Conservation (phyloP, 1,140 invertebrate genomes). For the Tetramorium alpestre region DNA sequence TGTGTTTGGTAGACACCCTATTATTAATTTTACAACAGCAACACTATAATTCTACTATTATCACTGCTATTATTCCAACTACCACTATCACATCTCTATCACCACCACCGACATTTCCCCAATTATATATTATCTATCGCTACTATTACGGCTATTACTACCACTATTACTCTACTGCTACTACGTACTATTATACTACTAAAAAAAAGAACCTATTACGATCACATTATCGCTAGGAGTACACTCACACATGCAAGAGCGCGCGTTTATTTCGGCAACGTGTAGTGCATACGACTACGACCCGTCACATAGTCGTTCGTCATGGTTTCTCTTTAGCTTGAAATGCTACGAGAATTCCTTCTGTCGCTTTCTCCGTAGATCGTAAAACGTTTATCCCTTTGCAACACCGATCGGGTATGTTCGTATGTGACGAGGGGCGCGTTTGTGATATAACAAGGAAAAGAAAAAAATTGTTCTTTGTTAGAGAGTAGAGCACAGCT, state of each 20-base stretch:
- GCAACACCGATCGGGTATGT: neutral
- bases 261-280: constrained; percentile 57
- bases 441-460: constrained; percentile 43
- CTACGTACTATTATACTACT: constrained; percentile 26
- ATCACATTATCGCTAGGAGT: constrained; percentile 49
- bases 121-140: constrained; percentile 73
- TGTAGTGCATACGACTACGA: constrained; percentile 41
- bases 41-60: constrained; percentile 64
- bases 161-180: constrained; percentile 34
- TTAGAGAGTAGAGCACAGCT: constrained; percentile 60
- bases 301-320: constrained; percentile 74
- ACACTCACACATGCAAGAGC: constrained; percentile 29
- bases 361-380: constrained; percentile 23
- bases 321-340: constrained; percentile 81
- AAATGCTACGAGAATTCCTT: constrained; percentile 49
- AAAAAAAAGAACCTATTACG: constrained; percentile 47
- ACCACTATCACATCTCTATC: constrained; percentile 50
- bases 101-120: constrained; percentile 67
- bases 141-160: constrained; percentile 58
- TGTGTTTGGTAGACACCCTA: constrained; percentile 82
- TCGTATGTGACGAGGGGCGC: constrained; percentile 4
- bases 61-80: constrained; percentile 61
- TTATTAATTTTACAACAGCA: constrained; percentile 71
- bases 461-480: constrained; percentile 44
- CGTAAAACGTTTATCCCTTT: constrained; percentile 21